Percentiles rank a stretch among this genome's conserved stretches.
Conservation (phyloP, 2,888 invertebrate species). For the Drosophila tanythrix region DNA sequence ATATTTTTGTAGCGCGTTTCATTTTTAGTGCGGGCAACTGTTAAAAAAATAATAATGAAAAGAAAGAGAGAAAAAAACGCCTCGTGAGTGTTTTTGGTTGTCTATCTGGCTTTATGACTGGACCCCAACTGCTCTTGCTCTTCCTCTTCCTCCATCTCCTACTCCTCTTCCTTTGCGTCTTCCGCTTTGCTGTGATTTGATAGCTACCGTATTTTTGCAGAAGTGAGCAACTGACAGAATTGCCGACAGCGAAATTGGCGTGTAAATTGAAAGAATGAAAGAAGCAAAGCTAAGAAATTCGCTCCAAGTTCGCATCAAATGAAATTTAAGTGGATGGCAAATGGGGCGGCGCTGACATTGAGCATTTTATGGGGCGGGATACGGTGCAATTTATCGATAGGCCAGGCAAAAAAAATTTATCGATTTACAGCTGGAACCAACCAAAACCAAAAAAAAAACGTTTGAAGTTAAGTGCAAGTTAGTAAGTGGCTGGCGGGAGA, state of each 20-base stretch:
- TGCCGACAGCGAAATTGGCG: slow-evolving; percentile 68
- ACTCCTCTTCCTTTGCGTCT: not conserved
- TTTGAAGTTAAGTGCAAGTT: slow-evolving; percentile 33
- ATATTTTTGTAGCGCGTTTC: slow-evolving; percentile 51
- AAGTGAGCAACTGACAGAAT: slow-evolving; percentile 51
- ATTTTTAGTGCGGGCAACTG: slow-evolving; percentile 32
- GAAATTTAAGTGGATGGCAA: slow-evolving; percentile 52
- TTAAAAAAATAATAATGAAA: not conserved
- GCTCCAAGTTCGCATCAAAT: slow-evolving; percentile 50
- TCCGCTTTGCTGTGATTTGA: slow-evolving; percentile 43
- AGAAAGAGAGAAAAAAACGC: not conserved
- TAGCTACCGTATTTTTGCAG: slow-evolving; percentile 73
- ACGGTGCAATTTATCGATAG: slow-evolving; percentile 47
- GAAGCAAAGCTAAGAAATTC: slow-evolving; percentile 24
- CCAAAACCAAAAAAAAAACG: not conserved
- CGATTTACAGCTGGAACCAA: slow-evolving; percentile 51
- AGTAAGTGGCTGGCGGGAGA: not conserved
- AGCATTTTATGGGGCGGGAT: slow-evolving; percentile 13
- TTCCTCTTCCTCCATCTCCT: not conserved
- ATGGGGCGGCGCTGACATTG: slow-evolving; percentile 57
- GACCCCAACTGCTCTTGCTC: not conserved
- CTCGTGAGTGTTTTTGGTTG: slow-evolving; percentile 5
- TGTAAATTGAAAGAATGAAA: slow-evolving; percentile 65
- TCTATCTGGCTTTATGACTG: slow-evolving; percentile 27
- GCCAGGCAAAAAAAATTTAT: slow-evolving; percentile 30